phyloP scores from a whole-genome alignment of 2,113 vertebrate species.

The Rhinoderma darwinii region DNA sequence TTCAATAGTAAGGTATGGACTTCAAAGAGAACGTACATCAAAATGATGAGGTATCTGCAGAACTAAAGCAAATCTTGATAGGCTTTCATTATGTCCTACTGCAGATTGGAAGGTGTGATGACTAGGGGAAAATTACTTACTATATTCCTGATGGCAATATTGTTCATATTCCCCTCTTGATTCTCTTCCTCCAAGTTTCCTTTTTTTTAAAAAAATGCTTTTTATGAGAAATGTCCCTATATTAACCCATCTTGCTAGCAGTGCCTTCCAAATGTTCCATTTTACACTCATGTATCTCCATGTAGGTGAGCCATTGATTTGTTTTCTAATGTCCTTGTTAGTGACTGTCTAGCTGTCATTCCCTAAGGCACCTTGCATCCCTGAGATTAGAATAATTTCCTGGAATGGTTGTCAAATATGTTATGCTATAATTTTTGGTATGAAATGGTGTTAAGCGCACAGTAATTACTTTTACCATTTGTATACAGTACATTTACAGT shows the following conservation, averaged over 20 bases:
- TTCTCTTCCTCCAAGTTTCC: not conserved
- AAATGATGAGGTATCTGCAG: not conserved
- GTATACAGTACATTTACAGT: too few relatives aligned
- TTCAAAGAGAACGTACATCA: not conserved
- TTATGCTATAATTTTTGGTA: not conserved
- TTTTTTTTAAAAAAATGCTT: not conserved
- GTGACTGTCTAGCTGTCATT: not conserved
- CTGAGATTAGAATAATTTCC: not conserved
- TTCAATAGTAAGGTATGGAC: not conserved
- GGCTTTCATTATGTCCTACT: not conserved
- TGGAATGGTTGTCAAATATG: not conserved
- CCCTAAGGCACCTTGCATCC: not conserved
- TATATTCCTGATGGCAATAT: not conserved
- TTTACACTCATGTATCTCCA: not conserved
- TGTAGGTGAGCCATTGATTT: not conserved
- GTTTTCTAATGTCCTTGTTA: not conserved
- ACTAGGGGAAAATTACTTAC: conserved; percentile 6
- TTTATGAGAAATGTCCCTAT: not conserved
- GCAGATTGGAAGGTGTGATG: not conserved
- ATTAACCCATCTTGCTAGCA: not conserved
- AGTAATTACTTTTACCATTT: not conserved
- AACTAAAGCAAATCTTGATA: not conserved
- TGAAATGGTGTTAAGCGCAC: too few relatives aligned
- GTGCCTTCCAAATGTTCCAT: not conserved
- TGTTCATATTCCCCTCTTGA: not conserved